A percentile compares a stretch with the other conserved stretches of the same genome.
Conservation (phyloP, 2,888 invertebrate species). For the Acleris literana region DNA sequence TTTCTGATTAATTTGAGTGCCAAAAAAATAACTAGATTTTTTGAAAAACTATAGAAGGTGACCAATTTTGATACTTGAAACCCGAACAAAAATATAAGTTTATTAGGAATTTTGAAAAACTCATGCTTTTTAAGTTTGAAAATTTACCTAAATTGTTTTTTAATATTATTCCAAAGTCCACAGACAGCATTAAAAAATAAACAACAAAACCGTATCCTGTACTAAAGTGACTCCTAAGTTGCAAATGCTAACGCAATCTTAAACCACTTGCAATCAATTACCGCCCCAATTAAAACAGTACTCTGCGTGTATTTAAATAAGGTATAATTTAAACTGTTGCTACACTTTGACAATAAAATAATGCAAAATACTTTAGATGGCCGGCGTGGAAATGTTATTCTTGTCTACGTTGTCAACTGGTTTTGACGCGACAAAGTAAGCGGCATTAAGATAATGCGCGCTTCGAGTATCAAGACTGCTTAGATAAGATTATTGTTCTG, state of each 20-base stretch:
- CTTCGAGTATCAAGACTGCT: conserved; percentile 29
- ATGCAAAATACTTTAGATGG: conserved; percentile 43
- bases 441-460: conserved; percentile 25
- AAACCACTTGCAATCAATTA: conserved; percentile 26
- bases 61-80: no score
- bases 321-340: background rate
- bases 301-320: background rate
- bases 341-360: conserved; percentile 41
- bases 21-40: no score
- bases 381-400: conserved; percentile 36
- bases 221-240: conserved; percentile 41
- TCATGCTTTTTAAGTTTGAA: no score
- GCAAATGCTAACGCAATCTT: conserved; percentile 45
- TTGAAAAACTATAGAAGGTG: no score
- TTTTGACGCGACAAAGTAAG: conserved; percentile 38
- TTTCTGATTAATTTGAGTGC: no score
- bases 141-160: background rate
- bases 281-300: background rate
- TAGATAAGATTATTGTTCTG: conserved; percentile 27
- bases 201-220: conserved; percentile 39
- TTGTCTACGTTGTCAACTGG: conserved; percentile 44
- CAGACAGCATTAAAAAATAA: conserved; percentile 8
- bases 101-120: no score
- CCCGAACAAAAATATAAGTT: no score
- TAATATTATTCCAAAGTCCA: background rate